Percentiles rank a stretch among this genome's conserved stretches.
These are phyloP conservation scores for Ochropacha duplaris DNA, from an alignment of 2,888 invertebrate genomes.

Conservation along the genomic window DNA sequence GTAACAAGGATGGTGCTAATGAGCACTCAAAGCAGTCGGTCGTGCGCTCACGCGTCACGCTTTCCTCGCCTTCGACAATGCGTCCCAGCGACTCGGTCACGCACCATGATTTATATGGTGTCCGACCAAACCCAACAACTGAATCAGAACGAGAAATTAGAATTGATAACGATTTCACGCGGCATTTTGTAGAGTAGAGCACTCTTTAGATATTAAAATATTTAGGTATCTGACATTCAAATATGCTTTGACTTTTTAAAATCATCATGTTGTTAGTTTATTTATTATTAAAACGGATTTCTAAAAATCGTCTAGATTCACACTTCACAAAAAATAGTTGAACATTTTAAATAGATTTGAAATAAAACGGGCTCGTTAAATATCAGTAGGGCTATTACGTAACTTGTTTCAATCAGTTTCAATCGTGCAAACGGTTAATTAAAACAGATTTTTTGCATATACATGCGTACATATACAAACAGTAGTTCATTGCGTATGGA, in stretches of 20 bases:
- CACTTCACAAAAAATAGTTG: too few relatives aligned
- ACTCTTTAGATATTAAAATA: background rate
- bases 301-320: background rate
- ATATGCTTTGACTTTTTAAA: too few relatives aligned
- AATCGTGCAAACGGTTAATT: too few relatives aligned
- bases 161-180: constrained; percentile 21
- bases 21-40: constrained; percentile 38
- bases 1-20: constrained; percentile 46
- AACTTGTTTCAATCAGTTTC: too few relatives aligned
- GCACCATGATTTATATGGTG: constrained; percentile 40
- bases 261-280: background rate
- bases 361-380: background rate
- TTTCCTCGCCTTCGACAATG: constrained; percentile 39
- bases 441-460: too few relatives aligned
- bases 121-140: constrained; percentile 17
- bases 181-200: background rate
- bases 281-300: too few relatives aligned
- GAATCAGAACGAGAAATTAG: constrained; percentile 23
- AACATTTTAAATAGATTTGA: background rate
- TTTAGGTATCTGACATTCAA: background rate
- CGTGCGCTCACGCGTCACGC: constrained; percentile 53
- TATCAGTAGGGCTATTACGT: background rate
- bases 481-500: too few relatives aligned
- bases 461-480: too few relatives aligned
- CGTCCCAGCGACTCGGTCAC: constrained; percentile 36